Evolutionary conservation across 2,888 invertebrate genomes (phyloP).

Genomic region (Himalopsyche anomala): DNA sequence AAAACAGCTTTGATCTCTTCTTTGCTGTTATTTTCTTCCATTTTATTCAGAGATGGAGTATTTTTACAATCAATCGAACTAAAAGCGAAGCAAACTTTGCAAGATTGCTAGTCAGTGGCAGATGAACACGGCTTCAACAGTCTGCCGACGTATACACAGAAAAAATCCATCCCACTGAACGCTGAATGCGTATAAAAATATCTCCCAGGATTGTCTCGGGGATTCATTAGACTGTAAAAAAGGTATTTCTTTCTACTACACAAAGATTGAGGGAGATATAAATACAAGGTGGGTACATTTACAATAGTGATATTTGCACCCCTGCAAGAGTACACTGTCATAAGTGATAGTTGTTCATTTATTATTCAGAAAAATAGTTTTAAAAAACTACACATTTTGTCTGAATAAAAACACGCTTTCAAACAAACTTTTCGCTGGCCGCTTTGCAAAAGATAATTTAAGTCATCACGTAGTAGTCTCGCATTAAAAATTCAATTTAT

Average conservation of each 20-base stretch:
- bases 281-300: background rate
- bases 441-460: no score
- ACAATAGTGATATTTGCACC: no score
- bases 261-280: constrained; percentile 2
- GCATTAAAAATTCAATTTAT: no score
- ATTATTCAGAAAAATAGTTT: no score
- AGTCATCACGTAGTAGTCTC: no score
- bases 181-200: background rate
- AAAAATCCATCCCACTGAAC: constrained; percentile 20
- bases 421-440: no score
- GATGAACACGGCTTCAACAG: constrained; percentile 3
- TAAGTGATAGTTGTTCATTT: no score
- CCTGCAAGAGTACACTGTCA: no score
- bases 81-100: background rate
- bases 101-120: background rate
- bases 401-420: no score
- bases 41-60: background rate
- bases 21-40: background rate
- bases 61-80: constrained; percentile 38
- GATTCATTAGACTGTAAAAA: constrained; percentile 41
- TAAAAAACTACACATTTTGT: no score
- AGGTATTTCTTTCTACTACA: background rate
- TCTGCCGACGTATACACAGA: background rate
- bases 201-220: constrained; percentile 23
- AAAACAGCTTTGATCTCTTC: no score